Percentiles rank a stretch among this genome's conserved stretches.
phyloP scores from a whole-genome alignment of 2,888 invertebrate species.

The Eupithecia insigniata region DNA sequence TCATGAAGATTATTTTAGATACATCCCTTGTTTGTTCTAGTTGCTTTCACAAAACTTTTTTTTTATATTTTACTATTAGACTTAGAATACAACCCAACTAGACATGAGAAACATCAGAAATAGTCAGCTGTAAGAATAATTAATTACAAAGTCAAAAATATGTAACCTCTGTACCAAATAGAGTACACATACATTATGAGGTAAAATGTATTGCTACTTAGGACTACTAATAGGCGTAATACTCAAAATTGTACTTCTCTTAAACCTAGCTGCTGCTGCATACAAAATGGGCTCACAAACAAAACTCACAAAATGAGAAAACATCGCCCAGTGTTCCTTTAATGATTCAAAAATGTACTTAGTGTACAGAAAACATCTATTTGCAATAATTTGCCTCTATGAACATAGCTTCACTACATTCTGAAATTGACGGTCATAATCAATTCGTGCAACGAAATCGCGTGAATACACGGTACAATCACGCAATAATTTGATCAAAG shows the following conservation, averaged over 20 bases:
- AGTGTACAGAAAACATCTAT: slow-evolving; percentile 15
- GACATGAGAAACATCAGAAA: slow-evolving; percentile 38
- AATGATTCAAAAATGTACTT: slow-evolving; percentile 31
- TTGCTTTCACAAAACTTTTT: slow-evolving; percentile 19
- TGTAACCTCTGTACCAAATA: slow-evolving; percentile 46
- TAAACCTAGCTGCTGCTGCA: slow-evolving; percentile 42
- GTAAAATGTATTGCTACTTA: slow-evolving; percentile 46
- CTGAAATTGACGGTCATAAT: neutral
- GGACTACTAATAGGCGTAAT: slow-evolving; percentile 44
- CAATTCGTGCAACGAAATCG: neutral
- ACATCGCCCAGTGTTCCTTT: slow-evolving; percentile 22
- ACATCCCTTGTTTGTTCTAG: slow-evolving; percentile 16
- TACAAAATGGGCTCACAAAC: slow-evolving; percentile 22
- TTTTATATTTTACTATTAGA: slow-evolving; percentile 26
- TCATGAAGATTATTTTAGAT: neutral
- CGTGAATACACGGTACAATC: neutral
- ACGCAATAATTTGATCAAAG: neutral
- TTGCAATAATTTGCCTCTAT: neutral
- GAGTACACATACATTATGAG: slow-evolving; percentile 42
- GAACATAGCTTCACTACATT: slow-evolving; percentile 17
- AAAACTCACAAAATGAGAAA: slow-evolving; percentile 13
- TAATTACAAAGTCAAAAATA: slow-evolving; percentile 49
- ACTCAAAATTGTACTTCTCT: slow-evolving; percentile 46
- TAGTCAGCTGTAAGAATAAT: slow-evolving; percentile 47
- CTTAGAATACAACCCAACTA: slow-evolving; percentile 30